Conservation (phyloP, 2,888 invertebrate genomes). For the Gandaritis pyraliata region DNA sequence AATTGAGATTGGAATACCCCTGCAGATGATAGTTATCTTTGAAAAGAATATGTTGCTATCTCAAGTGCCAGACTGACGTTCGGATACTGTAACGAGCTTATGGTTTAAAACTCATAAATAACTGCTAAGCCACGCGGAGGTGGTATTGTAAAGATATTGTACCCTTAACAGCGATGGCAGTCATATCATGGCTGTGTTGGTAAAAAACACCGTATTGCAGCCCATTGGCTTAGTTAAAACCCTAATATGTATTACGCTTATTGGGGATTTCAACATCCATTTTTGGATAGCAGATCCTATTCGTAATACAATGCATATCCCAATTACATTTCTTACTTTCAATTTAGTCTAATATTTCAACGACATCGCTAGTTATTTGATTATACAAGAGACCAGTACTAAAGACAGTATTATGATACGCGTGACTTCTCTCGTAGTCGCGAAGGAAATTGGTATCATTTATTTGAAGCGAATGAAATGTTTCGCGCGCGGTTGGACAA, state of each 20-base stretch:
- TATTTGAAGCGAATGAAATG: constrained; percentile 43
- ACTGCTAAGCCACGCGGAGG: constrained; percentile 43
- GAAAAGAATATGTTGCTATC: not conserved
- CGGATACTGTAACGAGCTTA: constrained; percentile 43
- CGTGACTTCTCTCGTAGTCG: constrained; percentile 22
- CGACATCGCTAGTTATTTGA: too few species aligned
- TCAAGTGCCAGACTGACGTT: not conserved
- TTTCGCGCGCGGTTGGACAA: constrained; percentile 29
- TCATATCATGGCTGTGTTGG: not conserved
- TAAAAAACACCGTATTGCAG: not conserved
- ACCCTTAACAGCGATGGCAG: not conserved
- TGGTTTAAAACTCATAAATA: constrained; percentile 54
- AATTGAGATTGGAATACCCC: too few species aligned
- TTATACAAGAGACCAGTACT: constrained; percentile 3
- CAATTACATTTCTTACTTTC: too few species aligned
- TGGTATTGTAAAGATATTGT: constrained; percentile 39
- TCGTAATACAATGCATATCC: too few species aligned
- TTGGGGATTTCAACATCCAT: too few species aligned
- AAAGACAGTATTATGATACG: constrained; percentile 4
- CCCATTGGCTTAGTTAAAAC: too few species aligned
- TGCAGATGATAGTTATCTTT: too few species aligned
- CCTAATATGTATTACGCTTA: too few species aligned
- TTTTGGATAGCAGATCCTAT: too few species aligned
- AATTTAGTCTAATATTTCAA: too few species aligned
- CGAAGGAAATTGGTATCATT: constrained; percentile 38